Base-by-base conservation (phyloP, 2,888 invertebrate species). In the Lacanobia oleracea region DNA sequence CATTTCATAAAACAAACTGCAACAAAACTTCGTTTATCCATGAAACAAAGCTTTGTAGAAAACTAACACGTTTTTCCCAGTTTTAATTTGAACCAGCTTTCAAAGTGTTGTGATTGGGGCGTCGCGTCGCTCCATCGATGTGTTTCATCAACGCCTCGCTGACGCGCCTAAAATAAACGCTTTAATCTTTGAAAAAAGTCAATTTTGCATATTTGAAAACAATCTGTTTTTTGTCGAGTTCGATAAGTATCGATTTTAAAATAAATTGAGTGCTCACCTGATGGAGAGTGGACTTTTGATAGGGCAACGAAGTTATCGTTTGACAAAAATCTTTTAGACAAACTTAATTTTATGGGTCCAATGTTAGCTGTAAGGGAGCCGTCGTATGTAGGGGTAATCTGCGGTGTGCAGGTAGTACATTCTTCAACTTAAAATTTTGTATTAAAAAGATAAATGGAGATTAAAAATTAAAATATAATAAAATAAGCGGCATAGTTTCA, bases 121-220 rank as follows among this genome's bases (percentile, higher is more conserved):
- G n/a, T 56, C 43, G 23, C 54, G 40, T 56, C 43, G 23, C 54
- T 21, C 23, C 56, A 43, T 40, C 43, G 61, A 51, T 56, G n/a
- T 48, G 50, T 68, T 75, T 75, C 50, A 74, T 54, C 75, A 68
- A 74, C 68, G 74, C 68, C n/a, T 60, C 75, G 40, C 75, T 75
- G 74, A 75, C 74, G 54, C n/a, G 40, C 12, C 12, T 12, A 10
- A 75, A 75, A 54, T 54, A 12, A 54, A 74, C 27, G 33, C 21
- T 33, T 75, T 59, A 45, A 21, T 51, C 45, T 75, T 53, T 45
- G 16, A 59, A 59, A 66, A 71, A 33, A 43, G 14, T 6, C 12
- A 23, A 8, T 57, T 57, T 74, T 51, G 43, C 43, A 51, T 51
- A 57, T 74, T 59, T 67, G 37, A 12, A n/a, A 66, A 18, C 23